phyloP scores from a whole-genome alignment of 2,888 invertebrate species.

The Stenolophus ochropezus region DNA sequence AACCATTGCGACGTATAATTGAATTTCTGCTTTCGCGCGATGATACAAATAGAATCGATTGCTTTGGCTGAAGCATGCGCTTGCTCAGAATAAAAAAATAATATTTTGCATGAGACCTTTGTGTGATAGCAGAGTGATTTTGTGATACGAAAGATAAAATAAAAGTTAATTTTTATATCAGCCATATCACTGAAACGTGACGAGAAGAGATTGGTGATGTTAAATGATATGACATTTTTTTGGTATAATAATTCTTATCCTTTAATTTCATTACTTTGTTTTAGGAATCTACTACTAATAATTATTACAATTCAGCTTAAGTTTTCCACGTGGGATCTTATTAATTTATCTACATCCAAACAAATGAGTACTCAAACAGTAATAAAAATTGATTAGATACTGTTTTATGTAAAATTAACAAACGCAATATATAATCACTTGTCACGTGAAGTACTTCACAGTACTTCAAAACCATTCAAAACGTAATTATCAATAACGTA shows the following conservation, averaged over 20 bases:
- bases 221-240: not conserved
- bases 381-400: not conserved
- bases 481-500: not conserved
- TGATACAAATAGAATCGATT: constrained; percentile 44
- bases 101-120: not conserved
- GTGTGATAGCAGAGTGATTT: constrained; percentile 15
- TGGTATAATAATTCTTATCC: not conserved
- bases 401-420: not conserved
- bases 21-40: not conserved
- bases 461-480: not conserved
- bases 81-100: not conserved
- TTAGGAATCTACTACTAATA: not conserved
- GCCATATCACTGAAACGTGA: not conserved
- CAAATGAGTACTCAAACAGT: not conserved
- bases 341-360: not conserved
- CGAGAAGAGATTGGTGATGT: not conserved
- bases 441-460: not conserved
- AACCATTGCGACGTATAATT: not conserved
- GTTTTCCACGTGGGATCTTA: not conserved
- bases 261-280: not conserved
- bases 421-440: not conserved
- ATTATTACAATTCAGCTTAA: not conserved
- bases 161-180: not conserved
- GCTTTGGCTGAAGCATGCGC: not conserved
- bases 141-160: not conserved